These are phyloP conservation scores for Nyctalus aviator DNA, from an alignment of 2,797 vertebrate genomes.

Conservation along the genomic window DNA sequence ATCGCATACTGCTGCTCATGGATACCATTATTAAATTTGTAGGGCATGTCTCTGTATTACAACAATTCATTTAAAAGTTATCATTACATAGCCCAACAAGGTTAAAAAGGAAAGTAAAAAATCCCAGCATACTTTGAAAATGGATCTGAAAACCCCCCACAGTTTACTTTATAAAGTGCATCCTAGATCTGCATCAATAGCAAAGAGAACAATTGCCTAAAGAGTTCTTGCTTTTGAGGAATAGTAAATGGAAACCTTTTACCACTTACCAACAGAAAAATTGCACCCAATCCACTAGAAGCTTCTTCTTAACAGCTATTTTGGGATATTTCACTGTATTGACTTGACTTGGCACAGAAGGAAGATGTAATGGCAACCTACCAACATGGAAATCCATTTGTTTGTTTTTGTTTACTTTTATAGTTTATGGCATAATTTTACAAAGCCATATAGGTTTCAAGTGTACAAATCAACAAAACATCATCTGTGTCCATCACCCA, in stretches of 20 bases:
- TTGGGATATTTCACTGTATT: neutral
- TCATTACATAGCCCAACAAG: constrained; percentile 68
- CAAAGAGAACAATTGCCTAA: neutral
- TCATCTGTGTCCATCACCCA: neutral
- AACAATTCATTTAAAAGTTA: constrained; percentile 77
- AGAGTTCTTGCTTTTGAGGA: neutral
- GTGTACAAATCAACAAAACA: neutral
- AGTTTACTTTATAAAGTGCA: constrained; percentile 31
- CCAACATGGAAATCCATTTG: neutral
- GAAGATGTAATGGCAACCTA: neutral
- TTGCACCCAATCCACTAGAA: neutral
- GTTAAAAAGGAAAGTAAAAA: constrained; percentile 65
- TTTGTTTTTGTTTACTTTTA: neutral
- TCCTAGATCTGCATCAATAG: neutral
- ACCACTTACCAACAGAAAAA: neutral
- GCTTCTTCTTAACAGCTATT: neutral
- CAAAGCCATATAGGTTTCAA: neutral
- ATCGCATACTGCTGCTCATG: constrained; percentile 73
- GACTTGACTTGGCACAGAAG: neutral
- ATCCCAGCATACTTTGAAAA: constrained; percentile 49
- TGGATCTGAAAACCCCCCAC: constrained; percentile 32
- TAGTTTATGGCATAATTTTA: neutral
- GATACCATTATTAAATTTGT: constrained; percentile 83
- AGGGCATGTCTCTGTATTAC: constrained; percentile 77
- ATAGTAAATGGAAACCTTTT: neutral